These are phyloP conservation scores for Pogonocichla stellata DNA, from an alignment of 2,113 vertebrate genomes.

Conservation along the genomic window DNA sequence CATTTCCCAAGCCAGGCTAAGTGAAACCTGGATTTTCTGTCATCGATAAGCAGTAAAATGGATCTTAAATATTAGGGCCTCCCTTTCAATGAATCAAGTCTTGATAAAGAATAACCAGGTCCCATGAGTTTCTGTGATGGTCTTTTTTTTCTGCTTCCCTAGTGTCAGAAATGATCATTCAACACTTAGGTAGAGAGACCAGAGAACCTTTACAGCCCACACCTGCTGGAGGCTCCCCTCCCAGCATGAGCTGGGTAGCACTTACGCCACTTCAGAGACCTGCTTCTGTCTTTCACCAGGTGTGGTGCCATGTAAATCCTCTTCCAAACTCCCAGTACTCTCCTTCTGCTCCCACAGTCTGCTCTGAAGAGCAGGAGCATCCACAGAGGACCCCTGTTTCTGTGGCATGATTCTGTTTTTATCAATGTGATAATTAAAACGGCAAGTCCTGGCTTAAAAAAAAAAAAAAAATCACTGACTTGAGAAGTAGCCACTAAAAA, in stretches of 20 bases:
- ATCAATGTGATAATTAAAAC: neutral
- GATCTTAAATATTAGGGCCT: neutral
- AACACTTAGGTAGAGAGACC: neutral
- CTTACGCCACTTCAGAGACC: neutral
- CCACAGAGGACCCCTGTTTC: neutral
- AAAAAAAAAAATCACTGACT: neutral
- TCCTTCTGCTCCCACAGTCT: neutral
- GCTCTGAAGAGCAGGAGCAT: neutral
- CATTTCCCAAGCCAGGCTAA: neutral
- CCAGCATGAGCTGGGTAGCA: neutral
- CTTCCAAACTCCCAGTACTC: neutral
- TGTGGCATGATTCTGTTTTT: neutral
- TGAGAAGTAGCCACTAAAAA: neutral
- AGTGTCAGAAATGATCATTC: accelerated
- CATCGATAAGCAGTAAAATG: neutral
- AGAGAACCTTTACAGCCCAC: neutral
- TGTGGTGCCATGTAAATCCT: neutral
- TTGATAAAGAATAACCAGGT: neutral
- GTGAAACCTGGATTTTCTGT: neutral
- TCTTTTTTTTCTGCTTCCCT: neutral
- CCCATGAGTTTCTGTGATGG: neutral
- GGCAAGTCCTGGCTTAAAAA: neutral
- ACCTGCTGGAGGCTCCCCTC: neutral
- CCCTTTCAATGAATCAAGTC: neutral
- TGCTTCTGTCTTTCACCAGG: accelerated